These are phyloP conservation scores for Steinernema carpocapsae DNA, from an alignment of 2,888 invertebrate genomes.

Conservation along the genomic window DNA sequence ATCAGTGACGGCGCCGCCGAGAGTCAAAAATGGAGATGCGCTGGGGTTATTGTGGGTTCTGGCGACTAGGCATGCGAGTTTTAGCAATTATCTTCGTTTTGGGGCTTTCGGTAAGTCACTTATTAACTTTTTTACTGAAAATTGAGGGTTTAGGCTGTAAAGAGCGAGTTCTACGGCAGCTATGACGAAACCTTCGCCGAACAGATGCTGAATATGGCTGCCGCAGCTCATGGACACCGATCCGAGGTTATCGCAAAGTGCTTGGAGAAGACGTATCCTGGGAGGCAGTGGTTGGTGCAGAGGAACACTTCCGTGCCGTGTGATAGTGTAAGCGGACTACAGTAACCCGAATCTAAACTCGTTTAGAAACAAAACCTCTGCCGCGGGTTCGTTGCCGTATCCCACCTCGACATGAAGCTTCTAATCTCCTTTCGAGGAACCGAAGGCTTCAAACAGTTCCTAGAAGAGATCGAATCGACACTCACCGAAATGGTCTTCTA, in stretches of 20 bases:
- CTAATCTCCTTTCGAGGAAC: constrained; percentile 19
- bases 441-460: neutral
- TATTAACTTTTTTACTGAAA: too few relatives aligned
- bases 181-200: constrained; percentile 12
- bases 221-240: neutral
- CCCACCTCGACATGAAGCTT: constrained; percentile 18
- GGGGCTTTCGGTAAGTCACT: neutral
- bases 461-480: constrained; percentile 3
- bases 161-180: neutral
- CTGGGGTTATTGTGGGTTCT: neutral
- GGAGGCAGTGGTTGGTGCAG: neutral
- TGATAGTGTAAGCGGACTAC: neutral
- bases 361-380: constrained; percentile 5
- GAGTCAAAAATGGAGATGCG: constrained; percentile 22
- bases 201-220: constrained; percentile 22
- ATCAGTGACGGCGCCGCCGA: neutral
- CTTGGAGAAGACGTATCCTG: constrained; percentile 14
- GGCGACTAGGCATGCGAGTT: neutral
- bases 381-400: neutral
- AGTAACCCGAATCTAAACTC: neutral
- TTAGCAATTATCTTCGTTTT: neutral
- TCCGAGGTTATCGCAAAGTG: neutral
- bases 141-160: too few relatives aligned
- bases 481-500: constrained; percentile 14
- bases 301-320: neutral